Evolutionary conservation across 2,888 invertebrate genomes (phyloP).

Genomic region (Homarus gammarus): DNA sequence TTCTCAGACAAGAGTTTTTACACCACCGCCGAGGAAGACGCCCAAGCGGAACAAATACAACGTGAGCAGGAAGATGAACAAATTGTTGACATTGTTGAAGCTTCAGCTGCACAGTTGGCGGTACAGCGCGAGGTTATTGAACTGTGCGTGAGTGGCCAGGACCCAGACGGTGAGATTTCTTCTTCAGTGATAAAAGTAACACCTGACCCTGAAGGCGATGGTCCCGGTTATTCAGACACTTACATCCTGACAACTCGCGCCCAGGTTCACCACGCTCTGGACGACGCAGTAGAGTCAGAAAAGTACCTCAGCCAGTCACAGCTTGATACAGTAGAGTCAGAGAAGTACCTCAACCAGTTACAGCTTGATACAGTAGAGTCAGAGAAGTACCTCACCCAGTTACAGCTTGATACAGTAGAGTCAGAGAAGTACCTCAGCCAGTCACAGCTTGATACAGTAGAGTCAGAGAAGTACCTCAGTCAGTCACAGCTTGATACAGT

Average conservation of each 20-base stretch:
- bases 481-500: too few relatives aligned
- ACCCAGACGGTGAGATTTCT: neutral
- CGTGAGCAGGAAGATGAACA: neutral
- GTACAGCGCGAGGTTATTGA: neutral
- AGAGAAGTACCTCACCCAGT: too few relatives aligned
- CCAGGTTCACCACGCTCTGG: conserved; percentile 44
- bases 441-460: too few relatives aligned
- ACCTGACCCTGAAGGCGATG: neutral
- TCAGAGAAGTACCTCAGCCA: too few relatives aligned
- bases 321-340: too few relatives aligned
- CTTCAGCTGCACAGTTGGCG: neutral
- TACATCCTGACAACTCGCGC: conserved; percentile 29
- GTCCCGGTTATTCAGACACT: neutral
- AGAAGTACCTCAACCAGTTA: too few relatives aligned
- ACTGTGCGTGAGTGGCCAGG: neutral
- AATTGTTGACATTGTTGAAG: neutral
- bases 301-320: neutral
- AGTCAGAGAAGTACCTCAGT: too few relatives aligned
- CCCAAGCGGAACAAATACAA: neutral
- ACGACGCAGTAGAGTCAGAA: neutral
- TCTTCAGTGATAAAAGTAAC: neutral
- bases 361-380: too few relatives aligned
- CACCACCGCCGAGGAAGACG: neutral
- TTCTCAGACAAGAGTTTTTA: neutral
- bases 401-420: too few relatives aligned